A percentile compares a stretch with the other conserved stretches of the same genome.
These are phyloP conservation scores for Elysia chlorotica DNA, from an alignment of 1,140 invertebrate species.

Conservation along the genomic window DNA sequence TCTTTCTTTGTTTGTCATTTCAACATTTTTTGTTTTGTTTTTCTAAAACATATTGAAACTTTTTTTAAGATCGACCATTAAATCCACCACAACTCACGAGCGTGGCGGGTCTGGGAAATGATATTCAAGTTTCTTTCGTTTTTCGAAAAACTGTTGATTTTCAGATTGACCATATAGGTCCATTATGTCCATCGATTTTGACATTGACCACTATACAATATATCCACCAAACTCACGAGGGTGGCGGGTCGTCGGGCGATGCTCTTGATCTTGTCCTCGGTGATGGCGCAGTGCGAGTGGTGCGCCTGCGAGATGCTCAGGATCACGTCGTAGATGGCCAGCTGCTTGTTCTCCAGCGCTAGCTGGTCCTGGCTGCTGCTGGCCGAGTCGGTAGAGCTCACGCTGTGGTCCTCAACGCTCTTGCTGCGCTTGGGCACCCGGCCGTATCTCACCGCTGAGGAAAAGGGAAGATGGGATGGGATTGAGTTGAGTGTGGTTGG, in stretches of 20 bases:
- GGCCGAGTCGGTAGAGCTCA: conserved; percentile 48
- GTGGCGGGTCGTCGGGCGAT: conserved; percentile 68
- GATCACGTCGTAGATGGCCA: conserved; percentile 83
- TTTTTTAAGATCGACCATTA: too few species aligned
- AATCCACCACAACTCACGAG: too few species aligned
- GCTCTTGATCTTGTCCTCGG: conserved; percentile 79
- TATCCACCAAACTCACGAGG: too few species aligned
- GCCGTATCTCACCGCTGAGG: conserved; percentile 90
- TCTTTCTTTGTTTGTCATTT: too few species aligned
- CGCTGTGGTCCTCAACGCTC: conserved; percentile 70
- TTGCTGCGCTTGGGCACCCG: conserved; percentile 91
- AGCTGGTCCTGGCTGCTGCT: conserved; percentile 45
- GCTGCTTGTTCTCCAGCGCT: conserved; percentile 62
- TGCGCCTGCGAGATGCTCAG: conserved; percentile 88
- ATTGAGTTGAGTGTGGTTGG: too few species aligned
- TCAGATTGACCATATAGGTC: neutral
- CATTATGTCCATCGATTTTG: neutral
- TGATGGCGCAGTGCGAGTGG: conserved; percentile 86
- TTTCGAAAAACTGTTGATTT: too few species aligned
- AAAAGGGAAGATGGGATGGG: too few species aligned
- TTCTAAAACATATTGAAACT: too few species aligned
- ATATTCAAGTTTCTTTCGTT: too few species aligned
- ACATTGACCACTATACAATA: too few species aligned
- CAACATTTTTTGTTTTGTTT: too few species aligned
- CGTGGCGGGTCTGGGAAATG: too few species aligned